Evolutionary conservation across 2,113 vertebrate species (phyloP).

Genomic region (Cyphomyrus plagiostoma): DNA sequence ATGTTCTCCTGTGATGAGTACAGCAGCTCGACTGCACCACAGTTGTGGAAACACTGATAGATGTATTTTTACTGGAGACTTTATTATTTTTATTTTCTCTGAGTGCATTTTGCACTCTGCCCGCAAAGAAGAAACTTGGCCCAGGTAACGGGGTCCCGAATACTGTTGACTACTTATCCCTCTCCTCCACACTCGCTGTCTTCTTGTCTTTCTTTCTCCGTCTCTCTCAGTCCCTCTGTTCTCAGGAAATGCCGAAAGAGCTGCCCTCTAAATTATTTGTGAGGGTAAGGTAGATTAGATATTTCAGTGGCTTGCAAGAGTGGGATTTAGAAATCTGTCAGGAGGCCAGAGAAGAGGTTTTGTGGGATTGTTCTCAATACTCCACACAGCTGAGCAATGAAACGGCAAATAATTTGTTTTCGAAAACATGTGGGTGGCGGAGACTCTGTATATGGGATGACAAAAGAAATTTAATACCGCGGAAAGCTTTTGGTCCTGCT

Average conservation of each 20-base stretch:
- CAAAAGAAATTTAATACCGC: neutral
- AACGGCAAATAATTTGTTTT: neutral
- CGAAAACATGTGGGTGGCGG: too few species aligned
- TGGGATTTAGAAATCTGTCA: neutral
- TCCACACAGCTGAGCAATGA: neutral
- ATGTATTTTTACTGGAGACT: neutral
- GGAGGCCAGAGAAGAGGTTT: neutral
- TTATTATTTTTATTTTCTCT: neutral
- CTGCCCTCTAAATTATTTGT: constrained; percentile 7
- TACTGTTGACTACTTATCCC: neutral
- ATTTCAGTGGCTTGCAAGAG: neutral
- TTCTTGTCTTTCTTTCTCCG: neutral
- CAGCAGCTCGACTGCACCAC: neutral
- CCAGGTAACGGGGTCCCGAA: neutral
- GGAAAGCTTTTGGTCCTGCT: neutral
- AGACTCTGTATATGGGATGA: neutral
- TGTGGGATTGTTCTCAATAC: neutral
- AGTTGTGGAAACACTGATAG: neutral
- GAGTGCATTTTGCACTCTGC: neutral
- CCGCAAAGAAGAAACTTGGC: neutral
- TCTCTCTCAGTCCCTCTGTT: neutral
- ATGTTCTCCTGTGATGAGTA: neutral
- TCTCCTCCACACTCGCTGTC: neutral
- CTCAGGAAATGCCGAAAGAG: neutral
- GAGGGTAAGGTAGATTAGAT: neutral